Evolutionary conservation across 2,797 vertebrate genomes (phyloP), one percentile per base, ranked within the genome.

Genomic region (Pantherophis vulpinus): DNA sequence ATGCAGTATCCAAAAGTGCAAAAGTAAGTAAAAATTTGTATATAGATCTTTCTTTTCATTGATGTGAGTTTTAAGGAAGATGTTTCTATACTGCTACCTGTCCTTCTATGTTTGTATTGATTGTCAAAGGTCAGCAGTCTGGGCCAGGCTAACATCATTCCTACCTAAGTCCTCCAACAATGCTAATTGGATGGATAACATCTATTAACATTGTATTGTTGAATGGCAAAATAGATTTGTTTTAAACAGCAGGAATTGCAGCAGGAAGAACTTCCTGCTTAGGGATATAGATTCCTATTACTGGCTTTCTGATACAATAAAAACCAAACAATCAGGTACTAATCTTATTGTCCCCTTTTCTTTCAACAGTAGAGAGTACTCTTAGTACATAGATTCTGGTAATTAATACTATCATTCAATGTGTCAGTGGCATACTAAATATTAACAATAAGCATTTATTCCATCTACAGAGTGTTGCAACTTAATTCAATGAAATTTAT

Each of bases 1-100:
- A 99, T 99, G 99, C 99, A 99, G 95, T 99, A 99, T 96, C 99
- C 99, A 56, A 99, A 99, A 98, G 99, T 99, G 94, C 99, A 99
- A 95, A 99, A 99, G 99, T 99, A 97, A 98, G 99, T 98, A 61
- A 2, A 59, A 42, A 83, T 92, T 18, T 55, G 13, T 13, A 3
- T 32, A 13, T 61, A 25, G 66, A 11, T 1, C 25, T 58, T 59
- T 6, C 2, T 1, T 55, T 79, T 93, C 5, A 20, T 60, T n/a
- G 4, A 59, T 51, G 12, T 54, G 32, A 59, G 27, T 86, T 51
- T 63, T 87, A 51, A 90, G 59, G 37, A 87, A 58, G 47, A 90
- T 61, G 59, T 86, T 56, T 89, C 42, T 92, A 23, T 90, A 51
- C n/a, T 61, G 47, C 70, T 55, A 25, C 42, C 13, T 83, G 1